Evolutionary conservation across 2,797 vertebrate genomes (phyloP).

Genomic region (Heterohyrax brucei): DNA sequence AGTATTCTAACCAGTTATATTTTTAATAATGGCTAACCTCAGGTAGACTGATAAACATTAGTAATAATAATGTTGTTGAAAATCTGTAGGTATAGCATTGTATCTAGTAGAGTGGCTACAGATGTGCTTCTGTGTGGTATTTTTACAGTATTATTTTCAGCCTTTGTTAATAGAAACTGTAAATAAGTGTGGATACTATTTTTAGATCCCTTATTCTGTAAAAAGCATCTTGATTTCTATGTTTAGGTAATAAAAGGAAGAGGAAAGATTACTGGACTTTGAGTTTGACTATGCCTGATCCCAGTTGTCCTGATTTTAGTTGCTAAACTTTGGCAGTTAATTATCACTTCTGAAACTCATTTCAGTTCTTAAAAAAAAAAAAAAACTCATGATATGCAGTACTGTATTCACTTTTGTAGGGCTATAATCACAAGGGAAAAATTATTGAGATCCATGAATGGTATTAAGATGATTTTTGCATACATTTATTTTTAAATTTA

Average conservation of each 20-base stretch:
- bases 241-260: background rate
- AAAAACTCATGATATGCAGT: background rate
- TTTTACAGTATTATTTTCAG: slow-evolving; percentile 38
- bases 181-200: background rate
- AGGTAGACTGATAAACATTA: background rate
- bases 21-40: background rate
- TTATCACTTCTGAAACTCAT: slow-evolving; percentile 27
- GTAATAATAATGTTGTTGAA: slow-evolving; percentile 11
- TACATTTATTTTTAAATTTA: slow-evolving; percentile 55
- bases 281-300: background rate
- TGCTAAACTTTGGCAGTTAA: background rate
- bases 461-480: slow-evolving; percentile 35
- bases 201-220: slow-evolving; percentile 16
- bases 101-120: background rate
- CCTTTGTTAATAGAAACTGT: background rate
- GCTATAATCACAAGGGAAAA: background rate
- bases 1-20: slow-evolving; percentile 6
- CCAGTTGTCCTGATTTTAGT: slow-evolving; percentile 35
- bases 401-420: background rate
- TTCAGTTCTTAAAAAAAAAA: background rate
- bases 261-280: background rate
- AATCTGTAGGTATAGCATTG: background rate
- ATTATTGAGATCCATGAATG: slow-evolving; percentile 33
- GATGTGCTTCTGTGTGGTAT: background rate
- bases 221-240: slow-evolving; percentile 53